Evolutionary conservation across 92 coral and sea anemone genomes (phyloP).

Genomic region (Epizoanthus stellaris): DNA sequence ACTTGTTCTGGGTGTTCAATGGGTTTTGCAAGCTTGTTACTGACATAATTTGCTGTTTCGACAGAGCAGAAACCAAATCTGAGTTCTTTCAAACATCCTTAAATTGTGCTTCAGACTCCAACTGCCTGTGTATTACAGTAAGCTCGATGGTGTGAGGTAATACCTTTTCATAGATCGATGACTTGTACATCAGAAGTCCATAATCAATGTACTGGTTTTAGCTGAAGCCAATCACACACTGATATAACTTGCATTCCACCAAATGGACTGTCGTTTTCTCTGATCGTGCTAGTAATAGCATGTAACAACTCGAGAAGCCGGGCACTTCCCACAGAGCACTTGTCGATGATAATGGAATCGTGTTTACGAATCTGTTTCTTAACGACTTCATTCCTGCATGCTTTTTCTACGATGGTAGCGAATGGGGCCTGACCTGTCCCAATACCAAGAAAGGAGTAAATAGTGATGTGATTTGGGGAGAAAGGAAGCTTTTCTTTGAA

Average conservation of each 20-base stretch:
- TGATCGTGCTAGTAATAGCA: neutral
- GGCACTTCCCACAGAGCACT: no score
- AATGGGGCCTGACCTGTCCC: constrained; percentile 44
- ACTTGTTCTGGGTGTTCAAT: neutral
- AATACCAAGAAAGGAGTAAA: constrained; percentile 34
- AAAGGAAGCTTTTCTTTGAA: constrained; percentile 22
- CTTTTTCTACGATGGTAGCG: neutral
- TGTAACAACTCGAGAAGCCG: constrained; percentile 38
- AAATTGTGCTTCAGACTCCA: constrained; percentile 5
- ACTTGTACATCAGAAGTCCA: no score
- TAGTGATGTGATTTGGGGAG: constrained; percentile 13
- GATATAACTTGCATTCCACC: no score
- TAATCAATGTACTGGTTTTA: no score
- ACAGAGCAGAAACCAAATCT: constrained; percentile 19
- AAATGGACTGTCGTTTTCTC: neutral
- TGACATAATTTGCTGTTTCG: neutral
- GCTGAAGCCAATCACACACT: no score
- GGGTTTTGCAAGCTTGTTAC: neutral
- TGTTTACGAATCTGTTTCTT: neutral
- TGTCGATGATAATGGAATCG: no score
- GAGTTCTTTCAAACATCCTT: constrained; percentile 2
- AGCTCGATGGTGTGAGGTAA: constrained; percentile 41
- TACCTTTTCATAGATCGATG: no score
- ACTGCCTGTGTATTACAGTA: constrained; percentile 43
- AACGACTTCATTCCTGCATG: neutral